A percentile compares a stretch with the other conserved stretches of the same genome.
phyloP scores from a whole-genome alignment of 2,797 vertebrate genomes.

The Brachyalestes nurse region DNA sequence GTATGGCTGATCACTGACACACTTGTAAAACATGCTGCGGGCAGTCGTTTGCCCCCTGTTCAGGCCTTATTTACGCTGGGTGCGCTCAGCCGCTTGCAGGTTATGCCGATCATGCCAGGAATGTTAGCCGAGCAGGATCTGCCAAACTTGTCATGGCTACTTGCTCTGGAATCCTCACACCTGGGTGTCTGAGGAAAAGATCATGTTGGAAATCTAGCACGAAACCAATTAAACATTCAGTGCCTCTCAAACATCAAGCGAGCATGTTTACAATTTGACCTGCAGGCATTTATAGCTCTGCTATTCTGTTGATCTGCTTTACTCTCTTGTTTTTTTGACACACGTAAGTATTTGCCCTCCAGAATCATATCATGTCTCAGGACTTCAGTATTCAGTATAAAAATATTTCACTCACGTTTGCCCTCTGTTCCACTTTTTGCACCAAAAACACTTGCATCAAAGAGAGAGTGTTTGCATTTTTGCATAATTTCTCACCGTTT shows the following conservation, averaged over 20 bases:
- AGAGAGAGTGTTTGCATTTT: neutral
- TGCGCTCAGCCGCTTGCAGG: constrained; percentile 48
- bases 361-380: too few species aligned
- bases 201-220: constrained; percentile 14
- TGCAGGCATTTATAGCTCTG: neutral
- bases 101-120: constrained; percentile 70
- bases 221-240: constrained; percentile 13
- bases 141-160: constrained; percentile 36
- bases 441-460: too few species aligned
- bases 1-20: neutral
- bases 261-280: constrained; percentile 18
- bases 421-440: neutral
- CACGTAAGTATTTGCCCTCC: too few species aligned
- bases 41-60: neutral
- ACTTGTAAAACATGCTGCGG: neutral
- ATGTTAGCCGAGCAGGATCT: constrained; percentile 76
- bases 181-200: constrained; percentile 39
- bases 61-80: constrained; percentile 30
- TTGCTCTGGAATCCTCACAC: constrained; percentile 44
- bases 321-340: neutral
- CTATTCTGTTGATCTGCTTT: neutral
- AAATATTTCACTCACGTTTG: neutral
- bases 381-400: too few species aligned
- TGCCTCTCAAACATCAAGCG: constrained; percentile 6
- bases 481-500: neutral